Percentiles rank a stretch among this genome's conserved stretches.
Evolutionary conservation across 2,888 invertebrate genomes (phyloP).

Genomic region (Stenolophus ochropezus): DNA sequence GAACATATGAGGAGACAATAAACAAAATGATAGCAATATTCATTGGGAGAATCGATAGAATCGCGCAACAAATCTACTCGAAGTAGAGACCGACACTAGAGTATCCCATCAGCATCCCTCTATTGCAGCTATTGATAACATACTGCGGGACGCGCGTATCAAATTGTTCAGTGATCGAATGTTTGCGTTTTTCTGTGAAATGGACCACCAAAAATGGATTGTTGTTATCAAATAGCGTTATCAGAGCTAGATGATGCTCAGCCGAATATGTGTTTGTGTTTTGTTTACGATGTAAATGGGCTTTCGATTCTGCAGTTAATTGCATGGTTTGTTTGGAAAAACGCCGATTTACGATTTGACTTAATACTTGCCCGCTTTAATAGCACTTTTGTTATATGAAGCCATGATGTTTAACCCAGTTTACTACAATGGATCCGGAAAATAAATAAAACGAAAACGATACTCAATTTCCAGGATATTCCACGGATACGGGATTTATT

Average conservation of each 20-base stretch:
- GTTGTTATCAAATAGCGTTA: constrained; percentile 44
- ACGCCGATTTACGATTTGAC: constrained; percentile 14
- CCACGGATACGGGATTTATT: not conserved
- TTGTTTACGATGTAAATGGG: constrained; percentile 42
- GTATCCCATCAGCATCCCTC: not conserved
- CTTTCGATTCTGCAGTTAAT: constrained; percentile 20
- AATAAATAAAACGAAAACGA: constrained; percentile 3
- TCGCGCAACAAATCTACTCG: constrained; percentile 19
- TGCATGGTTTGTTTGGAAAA: constrained; percentile 20
- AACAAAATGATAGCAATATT: constrained; percentile 31
- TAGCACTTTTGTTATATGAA: constrained; percentile 28
- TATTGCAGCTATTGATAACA: constrained; percentile 17
- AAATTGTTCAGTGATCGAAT: constrained; percentile 26
- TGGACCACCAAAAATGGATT: constrained; percentile 34
- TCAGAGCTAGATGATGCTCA: constrained; percentile 17
- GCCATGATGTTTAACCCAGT: constrained; percentile 21
- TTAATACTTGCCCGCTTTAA: constrained; percentile 23
- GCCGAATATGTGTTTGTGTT: constrained; percentile 31
- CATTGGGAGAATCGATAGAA: constrained; percentile 16
- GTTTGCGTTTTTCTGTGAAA: constrained; percentile 39
- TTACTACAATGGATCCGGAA: constrained; percentile 9
- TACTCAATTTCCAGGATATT: not conserved
- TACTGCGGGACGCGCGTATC: not conserved
- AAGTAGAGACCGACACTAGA: not conserved
- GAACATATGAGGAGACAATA: constrained; percentile 5